A percentile compares a stretch with the other conserved stretches of the same genome.
phyloP scores from a whole-genome alignment of 2,888 invertebrate species.

The Andrena fulva region DNA sequence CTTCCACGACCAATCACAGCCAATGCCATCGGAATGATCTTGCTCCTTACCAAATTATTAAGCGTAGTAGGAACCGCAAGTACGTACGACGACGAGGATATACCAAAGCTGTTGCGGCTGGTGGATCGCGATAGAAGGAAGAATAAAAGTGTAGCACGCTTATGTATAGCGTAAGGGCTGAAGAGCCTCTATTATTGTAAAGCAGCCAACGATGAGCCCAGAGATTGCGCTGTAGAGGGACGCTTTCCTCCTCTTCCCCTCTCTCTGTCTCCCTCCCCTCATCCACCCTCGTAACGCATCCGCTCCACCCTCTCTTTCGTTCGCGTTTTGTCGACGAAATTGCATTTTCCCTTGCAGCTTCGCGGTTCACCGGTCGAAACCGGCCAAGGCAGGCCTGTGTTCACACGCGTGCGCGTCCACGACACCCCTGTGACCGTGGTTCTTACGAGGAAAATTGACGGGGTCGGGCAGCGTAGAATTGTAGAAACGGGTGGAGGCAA shows the following conservation, averaged over 20 bases:
- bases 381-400: conserved; percentile 17
- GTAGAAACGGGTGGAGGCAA: no score
- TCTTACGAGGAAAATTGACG: no score
- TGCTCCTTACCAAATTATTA: neutral
- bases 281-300: conserved; percentile 6
- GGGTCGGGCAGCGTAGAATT: no score
- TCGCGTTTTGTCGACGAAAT: conserved; percentile 65
- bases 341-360: conserved; percentile 62
- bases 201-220: conserved; percentile 68
- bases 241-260: conserved; percentile 12
- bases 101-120: neutral
- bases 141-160: conserved; percentile 61
- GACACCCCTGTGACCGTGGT: no score
- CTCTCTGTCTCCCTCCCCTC: conserved; percentile 8
- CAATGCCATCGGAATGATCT: no score
- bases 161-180: conserved; percentile 63
- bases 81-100: neutral
- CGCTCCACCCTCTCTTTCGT: conserved; percentile 34
- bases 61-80: neutral
- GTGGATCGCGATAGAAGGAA: conserved; percentile 22
- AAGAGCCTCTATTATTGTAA: conserved; percentile 70
- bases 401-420: neutral
- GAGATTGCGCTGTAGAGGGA: conserved; percentile 66
- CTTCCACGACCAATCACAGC: no score
- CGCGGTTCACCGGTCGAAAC: conserved; percentile 53